phyloP scores from a whole-genome alignment of 1,140 invertebrate genomes.

The Drosophila virilis region DNA sequence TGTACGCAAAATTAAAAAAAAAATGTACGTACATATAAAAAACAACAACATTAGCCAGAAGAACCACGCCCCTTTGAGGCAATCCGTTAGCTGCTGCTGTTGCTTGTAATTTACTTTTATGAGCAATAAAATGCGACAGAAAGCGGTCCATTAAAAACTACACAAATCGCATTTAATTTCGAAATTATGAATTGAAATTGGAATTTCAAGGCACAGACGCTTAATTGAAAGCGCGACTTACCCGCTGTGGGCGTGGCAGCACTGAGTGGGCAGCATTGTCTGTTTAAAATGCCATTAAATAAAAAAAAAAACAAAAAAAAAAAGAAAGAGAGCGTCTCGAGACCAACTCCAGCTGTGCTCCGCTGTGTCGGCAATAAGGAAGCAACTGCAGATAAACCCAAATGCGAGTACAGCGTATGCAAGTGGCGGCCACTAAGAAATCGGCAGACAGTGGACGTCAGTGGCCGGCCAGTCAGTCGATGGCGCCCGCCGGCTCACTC shows the following conservation, averaged over 20 bases:
- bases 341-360: conserved; percentile 1
- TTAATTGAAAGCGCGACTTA: conserved; percentile 33
- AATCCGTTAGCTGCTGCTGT: conserved; percentile 7
- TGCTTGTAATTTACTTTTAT: conserved; percentile 54
- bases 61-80: conserved; percentile 14
- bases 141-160: conserved; percentile 36
- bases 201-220: conserved; percentile 28
- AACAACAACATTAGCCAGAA: neutral
- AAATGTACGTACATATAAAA: neutral
- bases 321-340: conserved; percentile 1
- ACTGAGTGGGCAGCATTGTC: conserved; percentile 41
- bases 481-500: conserved; percentile 75
- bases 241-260: conserved; percentile 28
- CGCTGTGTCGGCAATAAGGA: conserved; percentile 22
- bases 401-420: neutral
- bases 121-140: conserved; percentile 47
- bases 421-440: neutral
- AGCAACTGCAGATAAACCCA: conserved; percentile 6
- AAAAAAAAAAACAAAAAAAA: neutral
- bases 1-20: conserved; percentile 22
- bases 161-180: conserved; percentile 52
- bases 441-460: neutral
- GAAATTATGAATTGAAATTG: conserved; percentile 55
- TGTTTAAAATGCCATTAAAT: conserved; percentile 71
- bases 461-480: conserved; percentile 3